Conservation (phyloP, 2,888 invertebrate genomes). For the Stenotaenia linearis region DNA sequence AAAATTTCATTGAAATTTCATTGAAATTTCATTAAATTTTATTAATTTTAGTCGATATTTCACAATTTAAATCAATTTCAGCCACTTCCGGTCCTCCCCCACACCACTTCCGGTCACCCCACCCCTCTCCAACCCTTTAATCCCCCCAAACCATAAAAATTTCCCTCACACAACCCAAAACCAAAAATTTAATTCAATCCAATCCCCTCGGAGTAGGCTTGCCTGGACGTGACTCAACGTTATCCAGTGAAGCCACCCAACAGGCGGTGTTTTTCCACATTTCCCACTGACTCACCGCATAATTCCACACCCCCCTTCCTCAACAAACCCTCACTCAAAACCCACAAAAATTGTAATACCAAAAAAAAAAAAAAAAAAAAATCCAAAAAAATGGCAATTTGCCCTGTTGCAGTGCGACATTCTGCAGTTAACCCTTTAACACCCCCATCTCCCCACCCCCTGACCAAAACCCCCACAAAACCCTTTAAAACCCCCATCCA, state of each 20-base stretch:
- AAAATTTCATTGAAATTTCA: no score
- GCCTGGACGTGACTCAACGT: not conserved
- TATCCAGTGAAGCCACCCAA: not conserved
- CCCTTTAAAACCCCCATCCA: not conserved
- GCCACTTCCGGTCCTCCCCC: no score
- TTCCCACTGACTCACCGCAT: not conserved
- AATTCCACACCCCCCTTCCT: not conserved
- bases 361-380: not conserved
- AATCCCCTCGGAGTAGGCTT: not conserved
- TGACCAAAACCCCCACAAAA: not conserved
- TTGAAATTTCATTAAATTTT: no score
- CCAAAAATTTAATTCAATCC: no score
- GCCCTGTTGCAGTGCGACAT: constrained; percentile 9
- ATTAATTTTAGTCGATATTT: not conserved
- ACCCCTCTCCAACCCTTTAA: no score
- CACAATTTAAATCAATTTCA: not conserved
- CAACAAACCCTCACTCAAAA: not conserved
- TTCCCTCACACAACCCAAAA: no score
- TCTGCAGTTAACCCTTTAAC: not conserved
- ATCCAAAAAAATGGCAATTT: not conserved
- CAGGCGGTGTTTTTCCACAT: not conserved
- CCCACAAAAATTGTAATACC: not conserved
- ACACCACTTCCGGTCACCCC: no score
- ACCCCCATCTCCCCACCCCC: not conserved
- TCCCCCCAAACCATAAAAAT: no score